These are phyloP conservation scores for Mactra quadrangularis DNA, from an alignment of 1,140 invertebrate genomes.

Conservation along the genomic window DNA sequence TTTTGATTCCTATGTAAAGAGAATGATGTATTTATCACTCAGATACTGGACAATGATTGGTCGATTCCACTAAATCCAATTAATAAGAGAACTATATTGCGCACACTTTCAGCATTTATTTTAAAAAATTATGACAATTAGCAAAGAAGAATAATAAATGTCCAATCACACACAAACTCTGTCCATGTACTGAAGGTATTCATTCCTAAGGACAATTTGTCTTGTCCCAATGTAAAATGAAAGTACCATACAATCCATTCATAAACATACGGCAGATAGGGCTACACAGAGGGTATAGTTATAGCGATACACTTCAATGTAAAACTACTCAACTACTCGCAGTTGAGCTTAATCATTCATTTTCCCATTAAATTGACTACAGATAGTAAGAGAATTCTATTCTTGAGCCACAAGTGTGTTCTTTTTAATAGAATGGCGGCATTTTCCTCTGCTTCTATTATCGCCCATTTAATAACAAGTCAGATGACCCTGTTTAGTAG, in stretches of 20 bases:
- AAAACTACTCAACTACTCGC: background rate
- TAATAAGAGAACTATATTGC: background rate
- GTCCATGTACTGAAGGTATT: constrained; percentile 54
- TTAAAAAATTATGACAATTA: constrained; percentile 40
- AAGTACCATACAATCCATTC: constrained; percentile 63
- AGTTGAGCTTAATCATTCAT: background rate
- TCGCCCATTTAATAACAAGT: constrained; percentile 59
- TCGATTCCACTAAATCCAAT: constrained; percentile 21
- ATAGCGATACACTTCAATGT: background rate
- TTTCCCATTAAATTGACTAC: constrained; percentile 11
- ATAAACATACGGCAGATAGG: constrained; percentile 54
- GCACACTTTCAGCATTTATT: background rate
- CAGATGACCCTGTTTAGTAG: constrained; percentile 70
- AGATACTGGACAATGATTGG: constrained; percentile 32
- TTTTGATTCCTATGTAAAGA: background rate
- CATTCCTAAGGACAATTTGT: constrained; percentile 39
- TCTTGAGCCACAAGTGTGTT: constrained; percentile 54
- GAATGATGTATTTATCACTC: background rate
- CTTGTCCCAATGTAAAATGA: constrained; percentile 59
- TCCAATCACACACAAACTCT: constrained; percentile 29
- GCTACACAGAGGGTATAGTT: constrained; percentile 38
- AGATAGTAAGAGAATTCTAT: constrained; percentile 24
- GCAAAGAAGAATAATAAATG: background rate
- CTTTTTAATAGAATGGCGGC: constrained; percentile 43
- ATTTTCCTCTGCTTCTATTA: constrained; percentile 61